Percentiles rank a stretch among this genome's conserved stretches.
phyloP scores from a whole-genome alignment of 2,797 vertebrate species.

The Ambastaia sidthimunki region DNA sequence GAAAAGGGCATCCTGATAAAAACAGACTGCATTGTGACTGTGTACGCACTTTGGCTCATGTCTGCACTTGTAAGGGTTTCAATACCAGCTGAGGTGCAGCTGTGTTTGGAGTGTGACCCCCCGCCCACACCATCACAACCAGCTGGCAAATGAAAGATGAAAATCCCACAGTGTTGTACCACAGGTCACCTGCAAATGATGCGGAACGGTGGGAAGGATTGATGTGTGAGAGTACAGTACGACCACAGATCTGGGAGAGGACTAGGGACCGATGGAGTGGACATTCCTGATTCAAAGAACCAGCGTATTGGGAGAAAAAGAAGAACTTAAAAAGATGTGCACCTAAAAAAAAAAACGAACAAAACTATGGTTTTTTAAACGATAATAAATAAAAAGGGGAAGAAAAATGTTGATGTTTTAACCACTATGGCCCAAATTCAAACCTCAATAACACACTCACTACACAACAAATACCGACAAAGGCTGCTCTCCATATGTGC shows the following conservation, averaged over 20 bases:
- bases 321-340: not conserved
- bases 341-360: not conserved
- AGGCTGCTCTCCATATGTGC: slow-evolving; percentile 66
- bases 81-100: slow-evolving; percentile 76
- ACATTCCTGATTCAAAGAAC: not conserved
- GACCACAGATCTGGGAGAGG: not conserved
- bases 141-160: slow-evolving; percentile 62
- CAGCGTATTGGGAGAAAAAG: not conserved
- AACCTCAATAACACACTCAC: slow-evolving; percentile 67
- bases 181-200: slow-evolving; percentile 22
- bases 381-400: not conserved
- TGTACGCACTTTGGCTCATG: slow-evolving; percentile 65
- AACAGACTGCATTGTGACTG: slow-evolving; percentile 47
- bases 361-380: slow-evolving; percentile 1
- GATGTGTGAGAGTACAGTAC: slow-evolving; percentile 6
- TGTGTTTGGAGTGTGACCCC: slow-evolving; percentile 75
- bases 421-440: slow-evolving; percentile 63
- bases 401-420: slow-evolving; percentile 34
- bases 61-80: slow-evolving; percentile 72
- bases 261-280: not conserved
- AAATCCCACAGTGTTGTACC: slow-evolving; percentile 35
- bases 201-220: not conserved
- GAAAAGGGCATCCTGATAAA: not conserved
- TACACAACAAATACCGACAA: slow-evolving; percentile 69
- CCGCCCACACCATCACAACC: slow-evolving; percentile 47